A percentile compares a stretch with the other conserved stretches of the same genome.
Evolutionary conservation across 1,140 invertebrate genomes (phyloP).

Genomic region (Pogonognathellus flavescens): DNA sequence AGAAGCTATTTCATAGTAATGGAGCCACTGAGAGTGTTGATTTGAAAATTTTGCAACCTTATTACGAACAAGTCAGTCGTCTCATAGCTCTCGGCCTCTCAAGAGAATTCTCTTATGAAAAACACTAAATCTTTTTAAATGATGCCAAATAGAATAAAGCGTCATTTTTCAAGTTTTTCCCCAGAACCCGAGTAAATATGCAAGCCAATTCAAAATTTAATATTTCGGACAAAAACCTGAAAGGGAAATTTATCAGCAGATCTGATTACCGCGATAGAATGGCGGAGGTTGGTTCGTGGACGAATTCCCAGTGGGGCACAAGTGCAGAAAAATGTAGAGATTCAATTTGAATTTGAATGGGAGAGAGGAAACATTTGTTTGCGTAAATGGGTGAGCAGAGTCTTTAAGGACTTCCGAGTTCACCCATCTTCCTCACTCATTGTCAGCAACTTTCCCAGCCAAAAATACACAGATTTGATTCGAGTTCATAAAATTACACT

Average conservation of each 20-base stretch:
- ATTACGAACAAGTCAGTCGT: no score
- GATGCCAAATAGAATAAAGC: no score
- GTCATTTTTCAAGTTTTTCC: no score
- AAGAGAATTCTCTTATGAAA: no score
- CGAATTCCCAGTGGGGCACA: no score
- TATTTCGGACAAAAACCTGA: neutral
- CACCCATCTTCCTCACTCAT: conserved; percentile 1
- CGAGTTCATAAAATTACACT: no score
- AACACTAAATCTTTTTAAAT: no score
- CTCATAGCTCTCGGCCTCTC: no score
- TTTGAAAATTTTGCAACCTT: neutral
- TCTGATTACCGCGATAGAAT: neutral
- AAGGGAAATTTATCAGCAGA: neutral
- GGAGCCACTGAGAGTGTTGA: neutral
- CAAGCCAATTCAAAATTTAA: neutral
- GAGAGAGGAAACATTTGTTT: conserved; percentile 25
- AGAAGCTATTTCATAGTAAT: neutral
- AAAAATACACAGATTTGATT: neutral
- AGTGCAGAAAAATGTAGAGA: neutral
- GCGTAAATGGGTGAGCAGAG: neutral
- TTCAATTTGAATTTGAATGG: conserved; percentile 28
- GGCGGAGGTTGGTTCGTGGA: no score
- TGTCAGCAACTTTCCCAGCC: conserved; percentile 16
- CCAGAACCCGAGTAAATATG: no score
- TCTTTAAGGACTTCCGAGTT: neutral